A percentile compares a stretch with the other conserved stretches of the same genome.
Evolutionary conservation across 2,113 vertebrate species (phyloP).

Genomic region (Hystrix brachyura): DNA sequence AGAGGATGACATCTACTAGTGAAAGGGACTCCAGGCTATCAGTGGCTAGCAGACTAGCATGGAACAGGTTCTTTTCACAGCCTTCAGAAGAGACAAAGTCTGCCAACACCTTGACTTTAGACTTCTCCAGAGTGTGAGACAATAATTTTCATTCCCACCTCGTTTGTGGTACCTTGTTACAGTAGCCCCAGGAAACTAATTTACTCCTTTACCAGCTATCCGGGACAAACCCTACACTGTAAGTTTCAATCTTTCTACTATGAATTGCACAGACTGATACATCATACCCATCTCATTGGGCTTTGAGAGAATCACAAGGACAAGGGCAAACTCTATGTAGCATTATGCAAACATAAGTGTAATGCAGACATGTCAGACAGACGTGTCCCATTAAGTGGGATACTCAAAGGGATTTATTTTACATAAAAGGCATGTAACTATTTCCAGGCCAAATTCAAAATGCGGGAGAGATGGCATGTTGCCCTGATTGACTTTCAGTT

Average conservation of each 20-base stretch:
- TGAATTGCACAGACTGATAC: neutral
- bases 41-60: neutral
- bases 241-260: neutral
- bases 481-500: neutral
- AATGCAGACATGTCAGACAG: neutral
- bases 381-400: neutral
- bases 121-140: neutral
- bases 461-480: neutral
- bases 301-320: neutral
- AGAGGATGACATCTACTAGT: neutral
- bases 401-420: neutral
- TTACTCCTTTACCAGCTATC: neutral
- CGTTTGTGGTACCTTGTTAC: neutral
- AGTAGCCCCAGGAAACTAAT: neutral
- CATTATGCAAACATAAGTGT: neutral
- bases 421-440: neutral
- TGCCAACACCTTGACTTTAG: neutral
- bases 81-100: neutral
- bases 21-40: neutral
- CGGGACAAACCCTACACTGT: neutral
- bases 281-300: neutral
- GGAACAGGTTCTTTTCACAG: neutral
- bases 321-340: neutral
- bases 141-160: neutral
- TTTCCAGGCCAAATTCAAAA: constrained; percentile 25